Conservation (phyloP, 1,140 invertebrate species). For the Frieseomelitta varia region DNA sequence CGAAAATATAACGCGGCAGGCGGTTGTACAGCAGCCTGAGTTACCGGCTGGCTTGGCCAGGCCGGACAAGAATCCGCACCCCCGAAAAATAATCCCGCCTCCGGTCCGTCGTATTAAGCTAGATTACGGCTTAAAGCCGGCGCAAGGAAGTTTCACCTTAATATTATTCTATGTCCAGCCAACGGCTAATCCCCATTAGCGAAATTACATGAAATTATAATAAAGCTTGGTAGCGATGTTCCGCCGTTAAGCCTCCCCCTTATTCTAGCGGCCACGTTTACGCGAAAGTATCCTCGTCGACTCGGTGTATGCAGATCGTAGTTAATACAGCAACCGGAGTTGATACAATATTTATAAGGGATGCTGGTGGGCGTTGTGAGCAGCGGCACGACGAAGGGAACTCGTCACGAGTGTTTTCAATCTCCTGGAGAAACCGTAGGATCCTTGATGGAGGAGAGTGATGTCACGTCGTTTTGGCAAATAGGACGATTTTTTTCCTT, state of each 20-base stretch:
- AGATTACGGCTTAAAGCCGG: constrained; percentile 52
- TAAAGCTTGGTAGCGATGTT: constrained; percentile 29
- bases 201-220: constrained; percentile 65
- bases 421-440: too few relatives aligned
- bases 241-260: constrained; percentile 12
- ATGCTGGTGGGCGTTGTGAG: background rate
- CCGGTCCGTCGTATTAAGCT: constrained; percentile 41
- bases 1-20: constrained; percentile 4
- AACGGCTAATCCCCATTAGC: constrained; percentile 67
- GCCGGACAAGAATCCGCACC: constrained; percentile 20
- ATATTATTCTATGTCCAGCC: constrained; percentile 61
- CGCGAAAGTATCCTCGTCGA: background rate
- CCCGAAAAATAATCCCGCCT: constrained; percentile 61
- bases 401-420: background rate
- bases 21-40: background rate
- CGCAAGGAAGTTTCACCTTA: constrained; percentile 55
- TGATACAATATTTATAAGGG: constrained; percentile 44
- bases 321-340: constrained; percentile 1
- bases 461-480: background rate
- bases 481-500: background rate
- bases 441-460: background rate
- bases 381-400: background rate
- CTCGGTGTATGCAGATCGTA: constrained; percentile 26
- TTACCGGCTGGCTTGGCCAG: background rate
- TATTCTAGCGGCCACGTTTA: background rate